These are phyloP conservation scores for Drosophila lacteicornis DNA, from an alignment of 1,140 invertebrate species.

Conservation along the genomic window DNA sequence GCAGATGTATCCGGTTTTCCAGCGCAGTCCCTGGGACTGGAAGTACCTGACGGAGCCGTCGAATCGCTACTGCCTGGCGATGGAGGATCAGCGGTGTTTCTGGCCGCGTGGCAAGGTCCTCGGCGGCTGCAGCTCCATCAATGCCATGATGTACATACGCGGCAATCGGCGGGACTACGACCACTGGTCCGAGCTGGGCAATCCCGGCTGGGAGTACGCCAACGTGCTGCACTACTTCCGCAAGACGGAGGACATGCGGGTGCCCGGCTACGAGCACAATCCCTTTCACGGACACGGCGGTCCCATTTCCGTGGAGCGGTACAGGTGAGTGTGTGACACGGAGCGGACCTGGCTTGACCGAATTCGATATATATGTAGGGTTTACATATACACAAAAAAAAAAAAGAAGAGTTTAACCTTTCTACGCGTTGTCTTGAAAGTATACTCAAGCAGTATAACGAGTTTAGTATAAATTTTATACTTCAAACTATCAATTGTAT, in stretches of 20 bases:
- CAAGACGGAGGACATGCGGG: conserved; percentile 89
- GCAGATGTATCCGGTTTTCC: conserved; percentile 89
- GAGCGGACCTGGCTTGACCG: no score
- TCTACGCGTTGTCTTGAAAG: no score
- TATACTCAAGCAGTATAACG: no score
- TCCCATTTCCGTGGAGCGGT: conserved; percentile 89
- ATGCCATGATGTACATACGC: conserved; percentile 95
- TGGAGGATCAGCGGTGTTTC: conserved; percentile 87
- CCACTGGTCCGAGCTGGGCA: conserved; percentile 90
- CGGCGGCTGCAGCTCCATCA: conserved; percentile 93
- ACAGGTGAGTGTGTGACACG: conserved; percentile 66
- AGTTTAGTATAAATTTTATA: no score
- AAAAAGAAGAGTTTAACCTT: no score
- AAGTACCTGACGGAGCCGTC: conserved; percentile 91
- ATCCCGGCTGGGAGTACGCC: conserved; percentile 90
- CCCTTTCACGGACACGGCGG: conserved; percentile 89
- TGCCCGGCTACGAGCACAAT: conserved; percentile 86
- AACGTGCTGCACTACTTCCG: conserved; percentile 93
- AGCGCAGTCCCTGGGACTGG: conserved; percentile 91
- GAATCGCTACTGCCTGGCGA: conserved; percentile 88
- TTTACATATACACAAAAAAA: no score
- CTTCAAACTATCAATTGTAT: no score
- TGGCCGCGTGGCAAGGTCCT: conserved; percentile 92
- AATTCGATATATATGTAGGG: no score
- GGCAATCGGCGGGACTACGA: conserved; percentile 95